These are phyloP conservation scores for Muscicapa comitata DNA, from an alignment of 2,797 vertebrate genomes.

Conservation along the genomic window DNA sequence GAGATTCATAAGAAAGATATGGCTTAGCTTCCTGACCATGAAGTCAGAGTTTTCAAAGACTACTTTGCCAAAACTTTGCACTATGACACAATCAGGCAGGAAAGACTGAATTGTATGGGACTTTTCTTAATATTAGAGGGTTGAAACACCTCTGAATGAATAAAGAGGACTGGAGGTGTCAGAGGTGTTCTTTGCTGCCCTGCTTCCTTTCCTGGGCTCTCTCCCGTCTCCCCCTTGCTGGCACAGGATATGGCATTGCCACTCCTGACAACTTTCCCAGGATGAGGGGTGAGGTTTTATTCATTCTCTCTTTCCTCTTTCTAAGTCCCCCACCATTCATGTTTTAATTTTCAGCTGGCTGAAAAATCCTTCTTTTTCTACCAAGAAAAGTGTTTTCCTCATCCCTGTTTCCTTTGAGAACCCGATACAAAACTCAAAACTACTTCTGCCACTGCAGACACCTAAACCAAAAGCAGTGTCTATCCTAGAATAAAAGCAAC, in stretches of 20 bases:
- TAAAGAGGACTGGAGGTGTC: neutral
- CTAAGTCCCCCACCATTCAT: accelerated
- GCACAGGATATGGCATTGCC: neutral
- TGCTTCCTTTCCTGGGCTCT: neutral
- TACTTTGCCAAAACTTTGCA: neutral
- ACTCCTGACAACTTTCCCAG: neutral
- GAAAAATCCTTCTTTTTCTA: neutral
- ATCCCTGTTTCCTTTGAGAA: neutral
- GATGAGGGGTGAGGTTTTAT: neutral
- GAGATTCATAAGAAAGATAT: neutral
- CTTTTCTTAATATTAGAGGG: neutral
- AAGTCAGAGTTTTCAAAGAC: neutral
- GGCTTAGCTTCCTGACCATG: neutral
- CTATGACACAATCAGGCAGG: neutral
- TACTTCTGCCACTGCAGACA: neutral
- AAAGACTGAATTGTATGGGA: neutral
- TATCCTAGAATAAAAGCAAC: neutral
- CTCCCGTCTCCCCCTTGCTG: neutral
- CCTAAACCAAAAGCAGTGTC: neutral
- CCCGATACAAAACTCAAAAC: neutral
- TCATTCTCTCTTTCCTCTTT: neutral
- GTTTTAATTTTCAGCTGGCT: neutral
- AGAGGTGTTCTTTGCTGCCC: neutral
- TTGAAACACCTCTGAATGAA: neutral
- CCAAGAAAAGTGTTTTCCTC: neutral